A percentile compares a stretch with the other conserved stretches of the same genome.
Evolutionary conservation across 2,113 vertebrate species (phyloP).

Genomic region (Alligator sinensis): DNA sequence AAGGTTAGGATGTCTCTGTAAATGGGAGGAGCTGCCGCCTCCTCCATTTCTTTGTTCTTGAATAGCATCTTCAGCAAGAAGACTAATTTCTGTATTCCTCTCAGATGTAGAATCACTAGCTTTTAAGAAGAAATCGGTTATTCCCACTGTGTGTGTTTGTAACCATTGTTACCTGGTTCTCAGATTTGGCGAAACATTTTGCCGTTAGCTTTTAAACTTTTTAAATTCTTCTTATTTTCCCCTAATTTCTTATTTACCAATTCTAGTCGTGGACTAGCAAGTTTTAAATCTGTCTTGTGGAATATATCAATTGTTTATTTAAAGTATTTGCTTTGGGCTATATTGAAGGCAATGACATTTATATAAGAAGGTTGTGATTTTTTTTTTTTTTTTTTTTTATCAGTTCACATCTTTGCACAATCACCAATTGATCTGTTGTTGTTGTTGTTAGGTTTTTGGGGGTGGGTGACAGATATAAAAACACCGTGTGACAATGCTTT

Average conservation of each 20-base stretch:
- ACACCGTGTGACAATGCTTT: background rate
- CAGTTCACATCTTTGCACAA: background rate
- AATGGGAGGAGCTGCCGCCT: background rate
- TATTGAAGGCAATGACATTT: background rate
- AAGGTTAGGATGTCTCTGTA: background rate
- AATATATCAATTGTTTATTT: conserved; percentile 35
- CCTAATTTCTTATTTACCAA: background rate
- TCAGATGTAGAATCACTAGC: background rate
- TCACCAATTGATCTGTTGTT: background rate
- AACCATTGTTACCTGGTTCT: background rate
- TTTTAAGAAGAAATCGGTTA: background rate
- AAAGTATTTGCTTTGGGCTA: conserved; percentile 20
- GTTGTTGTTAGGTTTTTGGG: background rate
- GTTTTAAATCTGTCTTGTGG: conserved; percentile 11
- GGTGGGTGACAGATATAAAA: background rate
- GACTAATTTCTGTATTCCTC: background rate
- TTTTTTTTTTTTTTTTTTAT: background rate
- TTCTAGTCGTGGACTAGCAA: background rate
- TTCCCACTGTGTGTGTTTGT: background rate
- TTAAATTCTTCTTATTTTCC: background rate
- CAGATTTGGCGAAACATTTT: background rate
- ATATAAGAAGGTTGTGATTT: background rate
- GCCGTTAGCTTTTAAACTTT: background rate
- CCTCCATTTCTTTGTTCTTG: background rate
- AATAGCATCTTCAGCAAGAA: background rate